Evolutionary conservation across 2,888 invertebrate genomes (phyloP).

Genomic region (Stenotaenia linearis): DNA sequence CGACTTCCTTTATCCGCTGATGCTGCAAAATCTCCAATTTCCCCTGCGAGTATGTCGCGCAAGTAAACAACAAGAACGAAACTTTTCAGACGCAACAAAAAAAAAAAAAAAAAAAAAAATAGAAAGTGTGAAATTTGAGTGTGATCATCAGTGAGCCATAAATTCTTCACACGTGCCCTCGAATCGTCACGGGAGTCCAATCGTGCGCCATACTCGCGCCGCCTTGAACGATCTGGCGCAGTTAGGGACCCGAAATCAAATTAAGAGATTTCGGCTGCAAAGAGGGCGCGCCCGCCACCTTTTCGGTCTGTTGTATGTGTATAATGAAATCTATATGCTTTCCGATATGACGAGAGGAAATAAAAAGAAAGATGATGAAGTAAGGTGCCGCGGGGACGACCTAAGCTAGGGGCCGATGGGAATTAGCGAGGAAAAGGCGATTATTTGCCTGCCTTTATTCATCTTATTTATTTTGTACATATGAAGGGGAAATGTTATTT

Average conservation of each 20-base stretch:
- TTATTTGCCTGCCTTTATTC: constrained; percentile 24
- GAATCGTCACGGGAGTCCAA: constrained; percentile 13
- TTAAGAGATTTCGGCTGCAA: constrained; percentile 18
- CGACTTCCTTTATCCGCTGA: neutral
- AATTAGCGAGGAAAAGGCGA: neutral
- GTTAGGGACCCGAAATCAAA: constrained; percentile 26
- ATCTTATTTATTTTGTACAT: constrained; percentile 7
- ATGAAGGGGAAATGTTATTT: neutral
- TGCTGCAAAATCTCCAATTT: constrained; percentile 24
- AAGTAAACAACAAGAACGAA: constrained; percentile 3
- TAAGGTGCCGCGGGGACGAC: constrained; percentile 18
- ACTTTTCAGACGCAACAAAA: neutral
- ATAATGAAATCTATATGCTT: constrained; percentile 22
- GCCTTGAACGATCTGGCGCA: constrained; percentile 14
- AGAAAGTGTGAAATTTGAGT: neutral
- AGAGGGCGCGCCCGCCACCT: constrained; percentile 19
- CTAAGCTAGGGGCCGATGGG: neutral
- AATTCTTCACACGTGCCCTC: constrained; percentile 23
- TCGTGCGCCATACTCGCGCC: constrained; percentile 4
- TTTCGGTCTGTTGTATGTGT: constrained; percentile 16
- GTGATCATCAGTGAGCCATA: constrained; percentile 26
- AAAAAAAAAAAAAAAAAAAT: neutral
- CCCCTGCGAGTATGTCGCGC: constrained; percentile 5
- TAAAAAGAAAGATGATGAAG: constrained; percentile 22
- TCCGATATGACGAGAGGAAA: constrained; percentile 20